Conservation (phyloP, 2,888 invertebrate species). For the Drosophila mayaguana region DNA sequence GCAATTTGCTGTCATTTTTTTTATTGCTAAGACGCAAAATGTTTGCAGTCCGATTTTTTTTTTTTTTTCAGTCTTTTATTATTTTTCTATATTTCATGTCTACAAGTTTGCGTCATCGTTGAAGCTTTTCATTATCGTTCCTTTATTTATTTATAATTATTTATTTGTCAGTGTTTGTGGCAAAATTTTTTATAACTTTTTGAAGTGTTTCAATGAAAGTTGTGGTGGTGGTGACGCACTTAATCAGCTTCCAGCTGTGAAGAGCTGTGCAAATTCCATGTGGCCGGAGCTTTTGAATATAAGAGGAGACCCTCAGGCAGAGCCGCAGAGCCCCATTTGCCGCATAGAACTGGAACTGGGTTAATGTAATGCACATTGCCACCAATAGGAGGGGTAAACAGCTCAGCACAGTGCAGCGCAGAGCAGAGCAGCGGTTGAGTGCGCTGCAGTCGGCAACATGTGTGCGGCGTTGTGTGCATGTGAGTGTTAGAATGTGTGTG, state of each 20-base stretch:
- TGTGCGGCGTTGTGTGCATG: conserved; percentile 19
- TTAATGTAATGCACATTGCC: conserved; percentile 75
- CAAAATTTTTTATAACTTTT: conserved; percentile 8
- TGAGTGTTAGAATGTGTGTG: conserved; percentile 13
- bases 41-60: conserved; percentile 37
- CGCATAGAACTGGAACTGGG: conserved; percentile 65
- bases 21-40: conserved; percentile 66
- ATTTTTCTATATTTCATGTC: conserved; percentile 39
- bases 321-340: conserved; percentile 23
- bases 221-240: conserved; percentile 58
- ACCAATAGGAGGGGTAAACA: conserved; percentile 9
- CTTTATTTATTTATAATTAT: not conserved
- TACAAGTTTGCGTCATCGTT: conserved; percentile 61
- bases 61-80: conserved; percentile 35
- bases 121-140: conserved; percentile 41
- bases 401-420: not conserved
- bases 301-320: conserved; percentile 51
- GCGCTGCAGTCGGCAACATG: conserved; percentile 49
- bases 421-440: conserved; percentile 23
- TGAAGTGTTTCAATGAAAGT: conserved; percentile 45
- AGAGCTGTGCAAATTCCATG: conserved; percentile 50
- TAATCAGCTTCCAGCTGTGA: conserved; percentile 55
- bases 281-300: conserved; percentile 29
- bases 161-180: conserved; percentile 7
- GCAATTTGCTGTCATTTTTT: conserved; percentile 19